Base-by-base conservation (phyloP, 1,140 invertebrate species). In the Radopholus similis region DNA sequence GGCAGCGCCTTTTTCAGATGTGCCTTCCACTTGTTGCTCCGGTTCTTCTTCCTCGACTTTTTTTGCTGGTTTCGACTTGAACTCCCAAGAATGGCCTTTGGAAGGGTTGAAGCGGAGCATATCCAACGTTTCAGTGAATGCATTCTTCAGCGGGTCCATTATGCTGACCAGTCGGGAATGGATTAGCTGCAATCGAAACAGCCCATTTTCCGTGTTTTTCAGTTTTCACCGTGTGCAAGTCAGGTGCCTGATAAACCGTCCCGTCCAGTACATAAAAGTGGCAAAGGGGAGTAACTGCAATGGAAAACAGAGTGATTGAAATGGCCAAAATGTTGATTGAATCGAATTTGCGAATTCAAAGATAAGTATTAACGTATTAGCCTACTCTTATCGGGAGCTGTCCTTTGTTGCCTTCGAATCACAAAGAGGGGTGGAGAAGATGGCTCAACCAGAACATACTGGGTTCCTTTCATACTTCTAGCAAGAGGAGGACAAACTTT, bases 191-290 rank as follows among this genome's bases (percentile, higher is more conserved):
- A 51, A 6, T 9, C 21, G 2, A 51, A 26, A 28, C 15, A 49
- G 26, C n/a, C n/a, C n/a, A n/a, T n/a, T n/a, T n/a, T n/a, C n/a
- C n/a, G n/a, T n/a, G n/a, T n/a, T n/a, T n/a, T n/a, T n/a, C n/a
- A 49, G 15, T 42, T 1, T 11, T 26, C 18, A 97, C 90, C 72
- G 93, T 93, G 42, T 89, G 89, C 38, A 98, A 84, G 85, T 97
- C 95, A 26, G 95, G 95, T 42, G 93, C 93, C 85, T 97, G 93
- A 83, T 97, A 97, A 2, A 97, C 90, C 73, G 90, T 89, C 47
- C 95, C 95, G 68, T 91, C 93, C 80, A 97, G 91, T 55, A 97
- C 95, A 82, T 98, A 97, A 84, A 95, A 98, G 86, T 97, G 92
- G 47, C 93, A 90, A 28, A 96, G 82, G 21, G 95, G 91, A 5